Evolutionary conservation across 1,140 invertebrate species (phyloP).

Genomic region (Battus philenor): DNA sequence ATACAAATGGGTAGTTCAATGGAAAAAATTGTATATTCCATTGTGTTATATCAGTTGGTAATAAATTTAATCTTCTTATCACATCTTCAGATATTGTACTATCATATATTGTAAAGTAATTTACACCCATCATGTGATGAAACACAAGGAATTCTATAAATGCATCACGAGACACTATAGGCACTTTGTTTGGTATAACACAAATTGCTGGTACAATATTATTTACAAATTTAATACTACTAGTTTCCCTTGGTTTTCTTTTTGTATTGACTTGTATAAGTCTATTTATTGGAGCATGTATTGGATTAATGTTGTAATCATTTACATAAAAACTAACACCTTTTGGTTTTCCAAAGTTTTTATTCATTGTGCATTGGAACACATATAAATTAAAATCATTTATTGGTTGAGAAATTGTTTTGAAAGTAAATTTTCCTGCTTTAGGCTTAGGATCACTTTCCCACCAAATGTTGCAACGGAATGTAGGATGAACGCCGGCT

Average conservation of each 20-base stretch:
- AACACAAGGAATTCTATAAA: constrained; percentile 77
- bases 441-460: constrained; percentile 73
- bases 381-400: constrained; percentile 62
- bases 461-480: constrained; percentile 76
- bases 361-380: constrained; percentile 68
- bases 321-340: constrained; percentile 75
- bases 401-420: constrained; percentile 45
- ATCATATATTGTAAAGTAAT: constrained; percentile 76
- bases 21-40: constrained; percentile 75
- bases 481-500: constrained; percentile 55
- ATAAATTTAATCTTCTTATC: constrained; percentile 69
- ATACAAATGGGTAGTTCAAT: constrained; percentile 74
- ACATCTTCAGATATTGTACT: constrained; percentile 76
- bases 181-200: constrained; percentile 71
- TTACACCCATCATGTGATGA: constrained; percentile 76
- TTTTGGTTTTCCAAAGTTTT: constrained; percentile 67
- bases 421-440: constrained; percentile 71
- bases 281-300: constrained; percentile 72
- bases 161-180: constrained; percentile 66
- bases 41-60: constrained; percentile 72
- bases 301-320: constrained; percentile 66
- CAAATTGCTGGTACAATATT: constrained; percentile 73
- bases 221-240: constrained; percentile 68
- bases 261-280: constrained; percentile 65
- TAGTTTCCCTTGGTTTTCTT: constrained; percentile 36